phyloP scores from a whole-genome alignment of 2,797 vertebrate genomes.

The Allobates femoralis region DNA sequence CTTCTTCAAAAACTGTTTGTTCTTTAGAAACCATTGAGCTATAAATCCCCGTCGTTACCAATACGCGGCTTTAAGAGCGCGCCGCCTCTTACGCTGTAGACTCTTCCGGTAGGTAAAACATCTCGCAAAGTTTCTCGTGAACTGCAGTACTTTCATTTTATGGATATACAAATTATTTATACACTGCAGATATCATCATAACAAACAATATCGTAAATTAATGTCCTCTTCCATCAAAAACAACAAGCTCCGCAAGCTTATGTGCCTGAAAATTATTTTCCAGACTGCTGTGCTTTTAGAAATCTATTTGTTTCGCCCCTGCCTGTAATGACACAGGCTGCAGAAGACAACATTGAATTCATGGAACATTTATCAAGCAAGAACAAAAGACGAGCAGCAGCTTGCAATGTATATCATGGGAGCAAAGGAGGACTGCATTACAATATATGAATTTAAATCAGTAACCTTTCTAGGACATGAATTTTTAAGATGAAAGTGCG shows the following conservation, averaged over 20 bases:
- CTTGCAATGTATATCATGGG: conserved; percentile 68
- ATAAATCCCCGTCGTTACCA: not conserved
- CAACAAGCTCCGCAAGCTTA: conserved; percentile 58
- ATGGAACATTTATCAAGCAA: conserved; percentile 69
- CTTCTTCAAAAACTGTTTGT: not conserved
- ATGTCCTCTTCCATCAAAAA: conserved; percentile 60
- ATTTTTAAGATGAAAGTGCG: conserved; percentile 71
- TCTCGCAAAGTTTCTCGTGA: conserved; percentile 31
- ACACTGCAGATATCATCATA: conserved; percentile 49
- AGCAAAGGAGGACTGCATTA: conserved; percentile 70
- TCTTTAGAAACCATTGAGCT: conserved; percentile 3
- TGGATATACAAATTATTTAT: conserved; percentile 57
- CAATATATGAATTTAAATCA: conserved; percentile 75
- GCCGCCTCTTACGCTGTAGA: conserved; percentile 18
- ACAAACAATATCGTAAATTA: conserved; percentile 57
- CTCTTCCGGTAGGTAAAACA: conserved; percentile 24
- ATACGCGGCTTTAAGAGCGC: not conserved
- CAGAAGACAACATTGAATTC: conserved; percentile 68
- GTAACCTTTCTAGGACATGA: conserved; percentile 70
- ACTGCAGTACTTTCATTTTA: conserved; percentile 39
- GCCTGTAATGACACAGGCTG: conserved; percentile 66
- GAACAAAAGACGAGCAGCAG: conserved; percentile 67
- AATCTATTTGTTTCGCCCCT: conserved; percentile 57
- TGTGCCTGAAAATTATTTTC: conserved; percentile 53
- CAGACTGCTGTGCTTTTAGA: conserved; percentile 51